Percentiles rank a stretch among this genome's conserved stretches.
Evolutionary conservation across 2,113 vertebrate species (phyloP).

Genomic region (Proterorhinus semilunaris): DNA sequence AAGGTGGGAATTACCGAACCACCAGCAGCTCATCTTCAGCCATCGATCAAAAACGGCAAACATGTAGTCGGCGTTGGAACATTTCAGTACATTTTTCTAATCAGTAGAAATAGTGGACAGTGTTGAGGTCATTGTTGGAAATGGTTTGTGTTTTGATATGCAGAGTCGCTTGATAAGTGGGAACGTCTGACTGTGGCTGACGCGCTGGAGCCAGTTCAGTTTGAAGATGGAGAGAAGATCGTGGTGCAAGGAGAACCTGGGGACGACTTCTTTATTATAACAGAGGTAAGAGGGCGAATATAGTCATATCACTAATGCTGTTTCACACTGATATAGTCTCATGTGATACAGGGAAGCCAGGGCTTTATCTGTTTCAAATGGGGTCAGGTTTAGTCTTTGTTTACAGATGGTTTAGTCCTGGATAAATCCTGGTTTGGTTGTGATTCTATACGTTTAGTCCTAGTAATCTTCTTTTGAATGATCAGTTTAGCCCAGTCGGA

Average conservation of each 20-base stretch:
- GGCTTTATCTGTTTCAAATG: background rate
- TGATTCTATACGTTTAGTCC: background rate
- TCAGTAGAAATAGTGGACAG: slow-evolving; percentile 3
- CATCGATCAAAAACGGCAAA: slow-evolving; percentile 1
- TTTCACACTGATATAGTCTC: background rate
- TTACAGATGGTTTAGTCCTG: background rate
- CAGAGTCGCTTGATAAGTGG: slow-evolving; percentile 98
- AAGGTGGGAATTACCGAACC: slow-evolving; percentile 27
- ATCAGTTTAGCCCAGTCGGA: too few species aligned
- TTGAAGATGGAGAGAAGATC: slow-evolving; percentile 96
- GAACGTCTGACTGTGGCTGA: slow-evolving; percentile 94
- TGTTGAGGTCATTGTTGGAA: background rate
- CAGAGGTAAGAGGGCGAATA: slow-evolving; percentile 80
- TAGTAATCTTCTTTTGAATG: background rate
- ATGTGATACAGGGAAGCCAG: background rate
- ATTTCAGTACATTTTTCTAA: background rate
- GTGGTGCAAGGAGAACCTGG: slow-evolving; percentile 95
- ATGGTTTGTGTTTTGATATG: slow-evolving; percentile 6
- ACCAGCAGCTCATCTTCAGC: slow-evolving; percentile 11
- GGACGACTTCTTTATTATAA: slow-evolving; percentile 97
- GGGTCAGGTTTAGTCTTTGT: background rate
- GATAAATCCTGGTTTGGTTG: background rate
- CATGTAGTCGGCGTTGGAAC: background rate
- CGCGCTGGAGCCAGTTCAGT: slow-evolving; percentile 92
- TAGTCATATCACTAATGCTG: too few species aligned